Evolutionary conservation across 2,888 invertebrate species (phyloP), one percentile per base, ranked within the genome.

Genomic region (Nephrocerus scutellatus): DNA sequence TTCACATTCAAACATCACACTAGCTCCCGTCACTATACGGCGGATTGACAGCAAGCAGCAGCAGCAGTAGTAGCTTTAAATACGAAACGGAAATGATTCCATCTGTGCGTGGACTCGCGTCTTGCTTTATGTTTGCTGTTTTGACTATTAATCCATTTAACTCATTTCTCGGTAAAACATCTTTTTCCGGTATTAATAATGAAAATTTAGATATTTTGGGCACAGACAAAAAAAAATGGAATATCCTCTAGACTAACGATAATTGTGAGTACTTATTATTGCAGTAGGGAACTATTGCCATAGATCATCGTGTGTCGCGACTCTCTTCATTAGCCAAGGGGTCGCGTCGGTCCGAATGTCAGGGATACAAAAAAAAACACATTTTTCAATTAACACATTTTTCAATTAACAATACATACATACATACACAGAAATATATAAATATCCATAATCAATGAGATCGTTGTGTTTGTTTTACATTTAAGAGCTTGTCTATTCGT

Each of bases 141-240:
- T 67, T 92, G 44, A 80, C 85, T 0, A 84, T 91, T 60, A 93
- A 93, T 72, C 92, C 92, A 3, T 81, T 92, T 59, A 81, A 82
- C 34, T 63, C 76, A 4, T 70, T 80, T 43, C 67, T 85, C 9
- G 44, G 29, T 25, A 41, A 48, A 31, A 18, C 26, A n/a, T 32
- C 44, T 8, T 29, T 39, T n/a, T 33, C 25, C 20, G 34, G 16
- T 10, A 19, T 3, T 9, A 42, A 25, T 22, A 35, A 28, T 12
- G 46, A 16, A 2, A 50, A 49, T 24, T 28, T 45, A 23, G 36
- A 39, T 25, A 45, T 46, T 15, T 40, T 45, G 44, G 13, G 62
- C 62, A n/a, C n/a, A n/a, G n/a, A n/a, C n/a, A n/a, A n/a, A n/a
- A n/a, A n/a, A n/a, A n/a, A n/a, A n/a, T n/a, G 73, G 66, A 71